Evolutionary conservation across 2,113 vertebrate species (phyloP).

Genomic region (Camelus bactrianus): DNA sequence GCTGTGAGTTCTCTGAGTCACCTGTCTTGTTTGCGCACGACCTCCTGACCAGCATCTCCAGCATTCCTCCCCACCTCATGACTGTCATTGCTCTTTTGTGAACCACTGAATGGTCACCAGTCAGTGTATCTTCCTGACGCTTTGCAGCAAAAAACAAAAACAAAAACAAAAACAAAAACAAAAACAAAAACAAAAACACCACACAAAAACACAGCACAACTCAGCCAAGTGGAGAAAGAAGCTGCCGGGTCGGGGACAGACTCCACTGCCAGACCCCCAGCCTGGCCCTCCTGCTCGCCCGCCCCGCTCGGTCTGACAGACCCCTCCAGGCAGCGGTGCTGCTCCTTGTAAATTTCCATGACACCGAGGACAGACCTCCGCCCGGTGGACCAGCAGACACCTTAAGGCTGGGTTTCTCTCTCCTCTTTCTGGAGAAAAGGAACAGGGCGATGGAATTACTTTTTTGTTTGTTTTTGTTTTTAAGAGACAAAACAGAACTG

Average conservation of each 20-base stretch:
- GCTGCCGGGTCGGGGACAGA: slow-evolving; percentile 64
- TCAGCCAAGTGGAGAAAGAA: slow-evolving; percentile 53
- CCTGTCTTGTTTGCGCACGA: slow-evolving; percentile 96
- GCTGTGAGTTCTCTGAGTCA: slow-evolving; percentile 97
- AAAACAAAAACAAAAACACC: too few relatives aligned
- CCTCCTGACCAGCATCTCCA: slow-evolving; percentile 99
- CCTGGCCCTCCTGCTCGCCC: slow-evolving; percentile 64
- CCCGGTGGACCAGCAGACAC: slow-evolving; percentile 82
- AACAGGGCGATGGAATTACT: slow-evolving; percentile 80
- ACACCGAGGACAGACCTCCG: slow-evolving; percentile 82
- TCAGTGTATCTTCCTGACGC: slow-evolving; percentile 72
- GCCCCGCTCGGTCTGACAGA: slow-evolving; percentile 72
- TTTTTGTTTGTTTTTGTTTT: slow-evolving; percentile 84
- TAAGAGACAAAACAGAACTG: slow-evolving; percentile 91
- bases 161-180: too few relatives aligned
- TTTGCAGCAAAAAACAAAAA: slow-evolving; percentile 69
- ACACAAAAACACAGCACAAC: background rate
- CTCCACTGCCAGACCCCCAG: slow-evolving; percentile 81
- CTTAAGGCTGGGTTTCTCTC: slow-evolving; percentile 80
- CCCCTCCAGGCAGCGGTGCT: slow-evolving; percentile 74
- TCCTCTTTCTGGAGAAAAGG: slow-evolving; percentile 83
- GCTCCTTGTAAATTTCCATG: slow-evolving; percentile 88
- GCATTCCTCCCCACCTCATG: slow-evolving; percentile 99
- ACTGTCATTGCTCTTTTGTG: slow-evolving; percentile 99
- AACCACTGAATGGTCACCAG: slow-evolving; percentile 77